Evolutionary conservation across 2,797 vertebrate species (phyloP).

Genomic region (Hippocampus kuda): DNA sequence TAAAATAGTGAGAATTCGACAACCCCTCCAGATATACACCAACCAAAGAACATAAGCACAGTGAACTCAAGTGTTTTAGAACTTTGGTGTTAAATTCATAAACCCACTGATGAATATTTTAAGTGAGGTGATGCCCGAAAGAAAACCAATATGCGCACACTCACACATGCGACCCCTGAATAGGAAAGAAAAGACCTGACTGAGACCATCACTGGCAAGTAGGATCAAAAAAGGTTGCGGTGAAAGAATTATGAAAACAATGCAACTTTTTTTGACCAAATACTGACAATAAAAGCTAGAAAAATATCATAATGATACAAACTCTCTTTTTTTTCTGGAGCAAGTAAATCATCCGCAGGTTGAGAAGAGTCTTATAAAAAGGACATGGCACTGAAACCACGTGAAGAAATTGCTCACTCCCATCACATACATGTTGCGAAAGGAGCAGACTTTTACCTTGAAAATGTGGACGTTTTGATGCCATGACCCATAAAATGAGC

Average conservation of each 20-base stretch:
- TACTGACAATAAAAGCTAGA: conserved; percentile 62
- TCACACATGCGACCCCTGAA: conserved; percentile 16
- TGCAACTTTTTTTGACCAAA: conserved; percentile 50
- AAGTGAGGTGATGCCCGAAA: conserved; percentile 36
- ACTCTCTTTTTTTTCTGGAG: conserved; percentile 37
- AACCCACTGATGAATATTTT: conserved; percentile 37
- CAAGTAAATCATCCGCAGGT: conserved; percentile 39
- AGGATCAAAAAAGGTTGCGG: conserved; percentile 13
- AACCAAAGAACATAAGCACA: conserved; percentile 9
- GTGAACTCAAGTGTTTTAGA: conserved; percentile 47
- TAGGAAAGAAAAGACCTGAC: conserved; percentile 49
- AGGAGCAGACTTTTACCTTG: conserved; percentile 23
- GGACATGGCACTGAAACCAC: conserved; percentile 54
- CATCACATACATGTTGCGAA: conserved; percentile 27
- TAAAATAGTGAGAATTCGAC: conserved; percentile 7
- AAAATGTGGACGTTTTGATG: background rate
- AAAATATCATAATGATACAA: conserved; percentile 63
- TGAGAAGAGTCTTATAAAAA: conserved; percentile 46
- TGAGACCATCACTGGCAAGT: conserved; percentile 35
- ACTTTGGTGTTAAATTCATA: conserved; percentile 56
- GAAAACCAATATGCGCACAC: conserved; percentile 19
- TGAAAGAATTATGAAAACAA: conserved; percentile 34
- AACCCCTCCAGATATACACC: background rate
- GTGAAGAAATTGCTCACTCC: conserved; percentile 28
- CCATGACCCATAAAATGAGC: background rate